Base-by-base conservation (phyloP, 1,140 invertebrate species). In the Ephestia elutella region DNA sequence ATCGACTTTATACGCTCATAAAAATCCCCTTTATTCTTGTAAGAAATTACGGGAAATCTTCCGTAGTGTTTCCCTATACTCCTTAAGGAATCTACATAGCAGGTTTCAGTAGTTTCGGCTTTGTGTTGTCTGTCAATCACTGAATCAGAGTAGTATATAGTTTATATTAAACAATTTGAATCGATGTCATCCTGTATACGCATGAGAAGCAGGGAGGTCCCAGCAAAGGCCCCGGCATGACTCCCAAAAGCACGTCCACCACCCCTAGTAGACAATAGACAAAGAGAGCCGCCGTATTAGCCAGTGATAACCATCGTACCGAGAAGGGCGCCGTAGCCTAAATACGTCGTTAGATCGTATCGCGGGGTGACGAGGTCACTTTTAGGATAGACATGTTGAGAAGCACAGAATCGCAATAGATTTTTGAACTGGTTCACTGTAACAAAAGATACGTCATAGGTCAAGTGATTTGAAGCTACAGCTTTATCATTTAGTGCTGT, bases 221-320 rank as follows among this genome's bases (percentile, higher is more conserved):
- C 53, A 49, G 25, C 65, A 85, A 83, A 82, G 82, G 61, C 57
- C 70, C 80, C 82, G 82, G 79, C 82, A 63, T 86, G 82, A 86
- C 79, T 79, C 67, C 76, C 78, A 65, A 69, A 83, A 82, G 74
- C 82, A 82, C 82, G 82, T 83, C 30, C 30, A 70, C 60, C 75
- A 77, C 80, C 82, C 82, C 67, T 78, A 79, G 82, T 81, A 86
- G 82, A 83, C 82, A 86, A 86, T 86, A 71, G 82, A 82, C 82
- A 86, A 86, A 86, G 73, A 15, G 65, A 48, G 25, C 80, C 80
- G 78, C 65, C 78, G 74, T 76, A 83, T 86, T 83, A 86, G 70
- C 69, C 68, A 66, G 49, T 66, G 80, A 80, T 81, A 64, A 67
- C 65, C 68, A 86, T 83, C 78, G 38, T 44, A 44, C 38, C 15